Evolutionary conservation across 1,140 invertebrate genomes (phyloP).

Genomic region (Diabrotica virgifera): DNA sequence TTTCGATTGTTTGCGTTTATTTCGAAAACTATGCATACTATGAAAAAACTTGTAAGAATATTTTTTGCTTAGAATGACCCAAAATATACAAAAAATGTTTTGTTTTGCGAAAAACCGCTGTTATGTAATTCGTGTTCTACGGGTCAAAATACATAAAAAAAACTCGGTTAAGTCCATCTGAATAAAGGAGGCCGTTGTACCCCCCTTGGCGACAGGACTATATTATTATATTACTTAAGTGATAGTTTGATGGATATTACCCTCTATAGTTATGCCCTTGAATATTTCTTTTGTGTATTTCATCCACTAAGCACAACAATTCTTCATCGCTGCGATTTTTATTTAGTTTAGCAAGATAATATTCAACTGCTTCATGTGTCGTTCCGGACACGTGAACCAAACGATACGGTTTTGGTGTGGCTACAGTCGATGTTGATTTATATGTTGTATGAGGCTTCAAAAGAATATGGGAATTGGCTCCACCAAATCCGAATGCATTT

Average conservation of each 20-base stretch:
- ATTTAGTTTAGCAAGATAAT: conserved; percentile 63
- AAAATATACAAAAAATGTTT: no score
- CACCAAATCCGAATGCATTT: conserved; percentile 43
- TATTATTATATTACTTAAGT: no score
- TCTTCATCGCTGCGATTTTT: conserved; percentile 58
- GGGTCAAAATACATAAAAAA: no score
- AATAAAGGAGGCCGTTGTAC: no score
- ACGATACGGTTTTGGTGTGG: conserved; percentile 48
- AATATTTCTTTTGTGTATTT: conserved; percentile 40
- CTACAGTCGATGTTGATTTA: conserved; percentile 47
- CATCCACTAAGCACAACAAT: conserved; percentile 53
- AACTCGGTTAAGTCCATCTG: no score
- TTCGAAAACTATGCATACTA: no score
- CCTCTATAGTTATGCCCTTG: conserved; percentile 19
- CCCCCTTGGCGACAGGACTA: no score
- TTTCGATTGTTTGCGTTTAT: no score
- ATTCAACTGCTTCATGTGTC: conserved; percentile 63
- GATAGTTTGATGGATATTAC: not conserved
- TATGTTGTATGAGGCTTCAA: conserved; percentile 54
- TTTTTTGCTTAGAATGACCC: no score
- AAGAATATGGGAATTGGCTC: conserved; percentile 64
- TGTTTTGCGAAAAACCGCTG: no score
- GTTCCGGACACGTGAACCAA: conserved; percentile 62
- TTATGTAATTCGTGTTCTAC: no score
- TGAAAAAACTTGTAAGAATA: no score